Conservation (phyloP, 2,888 invertebrate genomes). For the Pegoplata infirma region DNA sequence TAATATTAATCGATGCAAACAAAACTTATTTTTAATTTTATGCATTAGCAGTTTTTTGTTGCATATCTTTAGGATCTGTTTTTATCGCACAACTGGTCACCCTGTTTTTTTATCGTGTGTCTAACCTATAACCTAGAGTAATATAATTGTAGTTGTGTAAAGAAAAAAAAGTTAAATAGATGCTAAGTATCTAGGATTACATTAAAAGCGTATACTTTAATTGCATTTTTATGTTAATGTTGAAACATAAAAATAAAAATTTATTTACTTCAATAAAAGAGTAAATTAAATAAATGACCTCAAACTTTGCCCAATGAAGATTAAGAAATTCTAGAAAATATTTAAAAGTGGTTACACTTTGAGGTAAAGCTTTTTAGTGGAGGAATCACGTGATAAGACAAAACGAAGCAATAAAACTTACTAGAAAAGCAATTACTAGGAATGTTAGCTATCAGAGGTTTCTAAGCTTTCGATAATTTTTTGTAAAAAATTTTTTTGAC, state of each 20-base stretch:
- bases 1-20: too few relatives aligned
- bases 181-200: not conserved
- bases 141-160: not conserved
- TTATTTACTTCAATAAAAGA: not conserved
- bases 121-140: not conserved
- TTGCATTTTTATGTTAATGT: conserved; percentile 16
- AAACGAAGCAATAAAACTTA: too few relatives aligned
- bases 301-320: not conserved
- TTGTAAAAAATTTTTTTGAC: too few relatives aligned
- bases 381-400: too few relatives aligned
- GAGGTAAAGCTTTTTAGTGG: too few relatives aligned
- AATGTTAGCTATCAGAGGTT: too few relatives aligned
- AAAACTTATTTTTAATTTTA: too few relatives aligned
- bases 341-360: too few relatives aligned
- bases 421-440: too few relatives aligned
- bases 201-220: not conserved
- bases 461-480: too few relatives aligned
- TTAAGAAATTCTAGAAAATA: not conserved
- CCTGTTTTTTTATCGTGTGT: not conserved
- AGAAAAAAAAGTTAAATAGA: not conserved
- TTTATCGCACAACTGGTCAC: not conserved
- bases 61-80: too few relatives aligned
- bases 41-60: too few relatives aligned
- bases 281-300: not conserved
- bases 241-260: not conserved